Evolutionary conservation across 2,113 vertebrate species (phyloP), one percentile per base, ranked within the genome.

Genomic region (Megaceryle torquata): DNA sequence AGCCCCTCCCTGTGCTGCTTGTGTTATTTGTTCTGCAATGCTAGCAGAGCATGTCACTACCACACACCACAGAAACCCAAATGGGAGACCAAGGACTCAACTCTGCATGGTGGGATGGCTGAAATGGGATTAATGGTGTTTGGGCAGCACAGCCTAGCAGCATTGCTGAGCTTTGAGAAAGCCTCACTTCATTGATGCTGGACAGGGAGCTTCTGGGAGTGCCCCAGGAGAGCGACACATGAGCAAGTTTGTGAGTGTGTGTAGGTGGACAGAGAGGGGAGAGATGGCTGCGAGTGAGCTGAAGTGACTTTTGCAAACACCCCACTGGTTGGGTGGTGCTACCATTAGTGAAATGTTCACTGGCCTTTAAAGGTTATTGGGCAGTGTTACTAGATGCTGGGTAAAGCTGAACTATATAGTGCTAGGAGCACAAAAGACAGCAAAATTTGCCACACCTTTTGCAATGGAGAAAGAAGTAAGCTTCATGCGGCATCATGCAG

Each of bases 1-100:
- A 1, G 46, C 74, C 61, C 25, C 26, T 26, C n/a, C 21, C 5
- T 16, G 6, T 0, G 0, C 25, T 10, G 46, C 22, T 77, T 68
- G 31, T 48, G 21, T 31, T 50, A 2, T 16, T 77, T 54, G 28
- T 83, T 86, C 35, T 82, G 67, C 2, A 8, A 21, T 16, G 4
- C 18, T 71, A 71, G 35, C 15, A 63, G 46, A n/a, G 25, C 19
- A 8, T 2, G 22, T 56, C 51, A 25, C 19, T 71, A 18, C 29
- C 22, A 50, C 24, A 20, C 12, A 13, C 33, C 43, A 31, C 11
- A 43, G 69, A 75, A 93, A 67, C 29, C 43, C 53, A 20, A 35
- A 33, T 4, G 26, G 60, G 37, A 54, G 59, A 33, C 33, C 33
- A 24, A 63, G 43, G 35, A 18, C 50, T 61, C 3, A 4, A 8